A percentile compares a stretch with the other conserved stretches of the same genome.
These are phyloP conservation scores for Eleutherodactylus coqui DNA, from an alignment of 2,797 vertebrate genomes.

Conservation along the genomic window DNA sequence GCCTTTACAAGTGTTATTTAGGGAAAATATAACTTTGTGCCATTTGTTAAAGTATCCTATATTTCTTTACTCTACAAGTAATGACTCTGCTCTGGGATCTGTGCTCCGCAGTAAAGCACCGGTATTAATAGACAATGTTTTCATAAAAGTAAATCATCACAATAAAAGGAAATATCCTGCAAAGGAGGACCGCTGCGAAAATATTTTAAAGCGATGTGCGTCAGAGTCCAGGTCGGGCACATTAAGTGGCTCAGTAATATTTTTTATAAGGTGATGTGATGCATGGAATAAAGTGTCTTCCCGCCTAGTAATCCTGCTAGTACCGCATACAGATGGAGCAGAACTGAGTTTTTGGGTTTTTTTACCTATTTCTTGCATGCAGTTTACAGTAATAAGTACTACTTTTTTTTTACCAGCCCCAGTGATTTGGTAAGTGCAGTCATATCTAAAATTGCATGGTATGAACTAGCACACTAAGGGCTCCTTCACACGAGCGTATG, in stretches of 20 bases:
- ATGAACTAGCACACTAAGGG: too few species aligned
- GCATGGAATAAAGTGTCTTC: neutral
- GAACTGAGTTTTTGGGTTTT: neutral
- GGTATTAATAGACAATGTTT: conserved; percentile 49
- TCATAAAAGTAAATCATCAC: conserved; percentile 52
- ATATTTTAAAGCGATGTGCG: neutral
- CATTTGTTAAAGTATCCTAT: conserved; percentile 52
- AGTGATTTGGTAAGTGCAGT: too few species aligned
- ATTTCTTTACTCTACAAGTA: conserved; percentile 44
- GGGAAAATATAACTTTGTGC: conserved; percentile 49
- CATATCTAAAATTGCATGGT: too few species aligned
- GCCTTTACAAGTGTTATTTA: conserved; percentile 50
- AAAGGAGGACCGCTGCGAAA: neutral
- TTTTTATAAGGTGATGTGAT: neutral
- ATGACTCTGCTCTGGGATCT: conserved; percentile 25
- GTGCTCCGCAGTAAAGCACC: conserved; percentile 26
- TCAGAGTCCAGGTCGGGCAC: neutral
- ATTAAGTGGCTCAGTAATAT: neutral
- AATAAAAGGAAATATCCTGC: conserved; percentile 36
- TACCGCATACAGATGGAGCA: neutral
- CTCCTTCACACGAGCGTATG: too few species aligned
- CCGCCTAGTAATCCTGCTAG: neutral
- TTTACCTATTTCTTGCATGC: too few species aligned
- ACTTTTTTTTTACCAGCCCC: too few species aligned
- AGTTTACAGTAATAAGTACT: neutral